Base-by-base conservation (phyloP, 2,888 invertebrate genomes). In the Oscheius myriophilus region DNA sequence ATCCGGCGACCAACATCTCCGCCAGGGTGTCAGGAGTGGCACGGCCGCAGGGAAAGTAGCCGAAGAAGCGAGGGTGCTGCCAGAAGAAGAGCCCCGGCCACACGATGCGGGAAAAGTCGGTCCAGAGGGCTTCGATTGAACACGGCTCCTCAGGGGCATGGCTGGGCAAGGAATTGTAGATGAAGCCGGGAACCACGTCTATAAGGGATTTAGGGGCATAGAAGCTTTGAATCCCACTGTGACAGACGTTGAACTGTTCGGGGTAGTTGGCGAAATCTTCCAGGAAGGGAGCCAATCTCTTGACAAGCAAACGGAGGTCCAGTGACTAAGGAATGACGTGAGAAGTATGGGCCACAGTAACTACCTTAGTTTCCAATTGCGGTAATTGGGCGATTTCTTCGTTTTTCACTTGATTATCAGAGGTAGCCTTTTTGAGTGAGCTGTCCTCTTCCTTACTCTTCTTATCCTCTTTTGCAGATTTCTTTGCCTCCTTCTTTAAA, bases 21-120 rank as follows among this genome's bases (percentile, higher is more conserved):
- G 67, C 67, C 61, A 53, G n/a, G 2, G 49, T 67, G 46, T 55
- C 53, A 23, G 61, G 33, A 9, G 18, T 26, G n/a, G 42, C 14
- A 16, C 67, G 41, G 12, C 61, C 97, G 16, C 96, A 92, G 6
- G 98, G 97, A 87, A 98, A 98, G 88, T 98, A 98, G 0, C 97
- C 98, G 88, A 97, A 96, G 89, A 98, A 98, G 23, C 93, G 90
- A 0, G 97, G 96, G 90, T 97, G 96, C 87, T 97, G 96, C 97
- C 97, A 97, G 88, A 97, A 95, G 0, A 96, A 96, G 59, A 92
- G 90, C 42, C 63, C 63, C 1, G 52, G 18, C 52, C 39, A 52
- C 52, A 63, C 63, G 25, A 41, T n/a, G 14, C 12, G 51, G 4
- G 21, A 52, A 52, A 49, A 53, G 41, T 63, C 63, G 7, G 49